Conservation (phyloP, 2,888 invertebrate species). For the Perithous albicinctus region DNA sequence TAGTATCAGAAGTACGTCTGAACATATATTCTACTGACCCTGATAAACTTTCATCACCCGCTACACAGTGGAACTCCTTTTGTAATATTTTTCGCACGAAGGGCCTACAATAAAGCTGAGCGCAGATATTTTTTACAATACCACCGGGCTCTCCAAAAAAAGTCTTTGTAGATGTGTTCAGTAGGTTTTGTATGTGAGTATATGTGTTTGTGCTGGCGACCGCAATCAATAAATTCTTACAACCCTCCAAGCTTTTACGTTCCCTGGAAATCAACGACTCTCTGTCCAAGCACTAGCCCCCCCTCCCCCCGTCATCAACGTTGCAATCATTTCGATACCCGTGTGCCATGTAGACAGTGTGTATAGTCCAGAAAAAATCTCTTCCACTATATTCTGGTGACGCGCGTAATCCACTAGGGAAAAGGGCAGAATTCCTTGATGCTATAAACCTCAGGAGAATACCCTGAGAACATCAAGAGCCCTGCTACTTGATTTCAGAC, state of each 20-base stretch:
- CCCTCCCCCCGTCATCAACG: neutral
- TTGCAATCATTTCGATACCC: constrained; percentile 36
- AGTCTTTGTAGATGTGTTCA: constrained; percentile 5
- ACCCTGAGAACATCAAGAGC: neutral
- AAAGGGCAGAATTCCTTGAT: constrained; percentile 4
- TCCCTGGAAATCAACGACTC: constrained; percentile 34
- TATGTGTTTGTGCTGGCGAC: constrained; percentile 35
- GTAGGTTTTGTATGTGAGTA: neutral
- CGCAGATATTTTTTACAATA: constrained; percentile 35
- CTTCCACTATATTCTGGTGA: constrained; percentile 26
- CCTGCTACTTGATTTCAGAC: neutral
- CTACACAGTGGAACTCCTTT: neutral
- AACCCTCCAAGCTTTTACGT: constrained; percentile 48
- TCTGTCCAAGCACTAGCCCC: neutral
- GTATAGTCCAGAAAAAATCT: constrained; percentile 38
- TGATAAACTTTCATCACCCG: neutral
- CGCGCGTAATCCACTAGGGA: constrained; percentile 15
- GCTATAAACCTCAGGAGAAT: neutral
- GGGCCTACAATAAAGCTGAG: constrained; percentile 38
- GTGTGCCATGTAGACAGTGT: neutral
- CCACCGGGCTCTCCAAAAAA: neutral
- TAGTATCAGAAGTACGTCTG: neutral
- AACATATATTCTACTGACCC: neutral
- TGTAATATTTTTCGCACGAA: constrained; percentile 34
- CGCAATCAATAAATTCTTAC: constrained; percentile 61